Conservation (phyloP, 2,888 invertebrate genomes). For the Sphinx pinastri region DNA sequence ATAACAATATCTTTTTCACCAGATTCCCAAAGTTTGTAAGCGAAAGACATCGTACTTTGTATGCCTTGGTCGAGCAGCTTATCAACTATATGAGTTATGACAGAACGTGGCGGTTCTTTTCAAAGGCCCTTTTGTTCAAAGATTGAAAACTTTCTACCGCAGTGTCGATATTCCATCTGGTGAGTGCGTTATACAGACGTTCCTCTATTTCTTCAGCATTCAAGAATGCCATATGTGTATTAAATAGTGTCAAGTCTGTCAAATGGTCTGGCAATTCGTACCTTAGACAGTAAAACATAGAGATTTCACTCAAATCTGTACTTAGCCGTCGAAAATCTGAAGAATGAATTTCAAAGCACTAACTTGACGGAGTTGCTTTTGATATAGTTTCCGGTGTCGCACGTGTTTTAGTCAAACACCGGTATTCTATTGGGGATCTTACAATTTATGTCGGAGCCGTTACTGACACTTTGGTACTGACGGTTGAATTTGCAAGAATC, state of each 20-base stretch:
- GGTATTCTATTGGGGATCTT: constrained; percentile 61
- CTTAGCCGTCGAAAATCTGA: constrained; percentile 45
- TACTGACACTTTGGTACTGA: constrained; percentile 51
- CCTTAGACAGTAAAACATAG: constrained; percentile 40
- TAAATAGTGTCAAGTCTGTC: neutral
- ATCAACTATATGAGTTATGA: constrained; percentile 38
- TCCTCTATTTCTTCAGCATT: neutral
- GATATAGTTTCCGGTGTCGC: constrained; percentile 54
- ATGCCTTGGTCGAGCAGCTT: constrained; percentile 40
- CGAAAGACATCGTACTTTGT: constrained; percentile 40
- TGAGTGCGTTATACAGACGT: neutral
- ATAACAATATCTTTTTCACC: constrained; percentile 38
- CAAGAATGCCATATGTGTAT: neutral
- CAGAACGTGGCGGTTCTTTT: too few species aligned
- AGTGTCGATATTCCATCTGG: neutral
- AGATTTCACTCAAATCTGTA: constrained; percentile 39
- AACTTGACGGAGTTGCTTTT: constrained; percentile 47
- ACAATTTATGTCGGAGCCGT: constrained; percentile 46
- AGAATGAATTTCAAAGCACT: constrained; percentile 35
- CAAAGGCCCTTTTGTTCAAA: constrained; percentile 29
- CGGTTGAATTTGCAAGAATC: constrained; percentile 58
- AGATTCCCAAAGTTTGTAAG: constrained; percentile 46
- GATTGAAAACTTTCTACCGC: constrained; percentile 25
- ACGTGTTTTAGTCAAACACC: constrained; percentile 43
- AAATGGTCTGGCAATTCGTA: constrained; percentile 39